These are phyloP conservation scores for Zaprionus ghesquierei DNA, from an alignment of 1,140 invertebrate genomes.

Conservation along the genomic window DNA sequence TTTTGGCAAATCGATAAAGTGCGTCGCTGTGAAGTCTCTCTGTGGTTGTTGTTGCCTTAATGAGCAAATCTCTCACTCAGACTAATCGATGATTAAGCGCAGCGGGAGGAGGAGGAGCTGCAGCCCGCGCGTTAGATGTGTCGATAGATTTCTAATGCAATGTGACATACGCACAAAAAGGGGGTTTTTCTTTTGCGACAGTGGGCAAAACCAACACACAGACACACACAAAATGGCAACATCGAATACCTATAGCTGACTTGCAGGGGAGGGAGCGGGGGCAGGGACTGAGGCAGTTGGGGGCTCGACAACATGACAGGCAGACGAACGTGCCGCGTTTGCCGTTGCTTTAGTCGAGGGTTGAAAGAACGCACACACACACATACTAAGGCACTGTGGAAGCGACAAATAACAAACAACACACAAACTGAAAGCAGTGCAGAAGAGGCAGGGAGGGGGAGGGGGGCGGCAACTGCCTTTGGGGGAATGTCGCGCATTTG, in stretches of 20 bases:
- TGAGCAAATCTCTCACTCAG: constrained; percentile 20
- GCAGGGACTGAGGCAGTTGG: neutral
- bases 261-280: neutral
- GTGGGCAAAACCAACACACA: constrained; percentile 61
- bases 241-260: constrained; percentile 45
- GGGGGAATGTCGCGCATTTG: constrained; percentile 67
- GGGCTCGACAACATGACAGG: constrained; percentile 28
- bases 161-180: constrained; percentile 30
- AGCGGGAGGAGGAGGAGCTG: neutral
- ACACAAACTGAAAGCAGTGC: constrained; percentile 53
- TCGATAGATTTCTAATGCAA: constrained; percentile 27
- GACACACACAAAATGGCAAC: constrained; percentile 69
- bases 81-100: constrained; percentile 40
- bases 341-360: constrained; percentile 53
- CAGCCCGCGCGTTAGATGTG: neutral
- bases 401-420: constrained; percentile 76
- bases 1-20: constrained; percentile 48
- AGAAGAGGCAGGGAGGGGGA: constrained; percentile 14
- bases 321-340: constrained; percentile 64
- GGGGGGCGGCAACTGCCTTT: constrained; percentile 31
- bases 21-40: constrained; percentile 19
- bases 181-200: constrained; percentile 54
- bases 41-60: constrained; percentile 15
- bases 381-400: constrained; percentile 40
- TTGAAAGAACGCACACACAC: constrained; percentile 62